These are phyloP conservation scores for Dolichotis patagonum DNA, from an alignment of 2,113 vertebrate genomes.

Conservation along the genomic window DNA sequence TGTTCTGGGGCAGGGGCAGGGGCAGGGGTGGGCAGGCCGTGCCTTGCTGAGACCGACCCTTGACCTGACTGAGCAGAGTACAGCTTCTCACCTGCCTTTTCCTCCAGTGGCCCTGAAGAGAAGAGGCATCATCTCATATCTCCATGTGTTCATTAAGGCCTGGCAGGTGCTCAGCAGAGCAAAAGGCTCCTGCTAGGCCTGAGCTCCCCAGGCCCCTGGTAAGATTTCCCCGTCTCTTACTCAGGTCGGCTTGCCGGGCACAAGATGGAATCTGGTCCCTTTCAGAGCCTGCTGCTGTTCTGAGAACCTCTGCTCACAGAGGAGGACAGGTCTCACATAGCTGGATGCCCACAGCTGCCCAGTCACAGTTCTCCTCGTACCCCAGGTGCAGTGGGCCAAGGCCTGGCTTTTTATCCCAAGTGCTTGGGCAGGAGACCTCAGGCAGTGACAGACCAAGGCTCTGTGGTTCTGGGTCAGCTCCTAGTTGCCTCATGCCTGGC, in stretches of 20 bases:
- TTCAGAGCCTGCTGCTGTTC: not conserved
- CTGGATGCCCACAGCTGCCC: not conserved
- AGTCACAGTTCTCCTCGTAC: not conserved
- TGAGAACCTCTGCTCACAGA: not conserved
- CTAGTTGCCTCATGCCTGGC: not conserved
- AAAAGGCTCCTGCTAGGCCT: not conserved
- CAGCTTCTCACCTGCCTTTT: constrained; percentile 18
- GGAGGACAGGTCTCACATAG: not conserved
- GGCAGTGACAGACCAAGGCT: accelerated
- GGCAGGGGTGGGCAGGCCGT: not conserved
- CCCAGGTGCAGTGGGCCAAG: not conserved
- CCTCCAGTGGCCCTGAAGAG: not conserved
- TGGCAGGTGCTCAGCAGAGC: not conserved
- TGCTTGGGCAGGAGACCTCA: not conserved
- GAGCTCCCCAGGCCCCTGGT: accelerated
- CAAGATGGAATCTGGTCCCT: not conserved
- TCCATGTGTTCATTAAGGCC: not conserved
- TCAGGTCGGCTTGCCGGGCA: not conserved
- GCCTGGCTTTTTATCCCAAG: not conserved
- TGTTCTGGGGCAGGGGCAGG: not conserved
- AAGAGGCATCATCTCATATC: not conserved
- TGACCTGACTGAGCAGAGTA: not conserved
- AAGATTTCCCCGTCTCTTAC: not conserved
- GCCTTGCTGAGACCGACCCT: not conserved
- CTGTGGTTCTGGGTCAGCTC: accelerated